Base-by-base conservation (phyloP, 2,888 invertebrate species). In the Campoletis raptor region DNA sequence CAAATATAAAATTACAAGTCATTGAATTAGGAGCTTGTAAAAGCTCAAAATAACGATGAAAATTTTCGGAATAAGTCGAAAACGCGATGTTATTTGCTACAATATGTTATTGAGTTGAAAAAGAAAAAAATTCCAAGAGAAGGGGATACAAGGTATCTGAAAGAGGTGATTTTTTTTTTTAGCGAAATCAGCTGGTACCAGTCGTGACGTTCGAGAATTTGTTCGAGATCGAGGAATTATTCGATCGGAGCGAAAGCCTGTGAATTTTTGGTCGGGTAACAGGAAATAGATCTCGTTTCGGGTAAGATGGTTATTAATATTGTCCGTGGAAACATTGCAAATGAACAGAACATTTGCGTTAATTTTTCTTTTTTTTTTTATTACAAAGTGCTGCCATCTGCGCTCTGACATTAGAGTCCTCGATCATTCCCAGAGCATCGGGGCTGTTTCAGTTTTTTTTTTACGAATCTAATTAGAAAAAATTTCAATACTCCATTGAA, bases 371-470 rank as follows among this genome's bases (percentile, higher is more conserved):
- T 77, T 36, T 89, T 87, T 69, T 52, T 42, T 72, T n/a, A n/a
- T 72, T 45, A 40, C 48, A 82, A 85, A 73, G 93, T 94, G 94
- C 93, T 94, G 94, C 94, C 94, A 94, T 93, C 94, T 94, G 93
- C 92, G 89, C 92, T 92, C 88, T 93, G 93, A 93, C 93, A 94
- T 93, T 93, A 93, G 92, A 84, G 83, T 77, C 72, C 77, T 48
- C 76, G 76, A 66, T 70, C 54, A 72, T 72, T 67, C 42, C 69
- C 61, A 79, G 83, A 76, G 80, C 77, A 61, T 66, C 54, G 70
- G 72, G 61, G 37, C 81, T 83, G 64, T 81, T 84, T 61, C 77
- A 61, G 73, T 74, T 83, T 83, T 57, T 67, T 67, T 79, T 78
- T 67, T 36, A 76, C 48, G 81, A 84, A 81, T 81, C 76, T 77